A percentile compares a stretch with the other conserved stretches of the same genome.
These are phyloP conservation scores for Synergus laeviventris DNA, from an alignment of 2,888 invertebrate genomes.

Conservation along the genomic window DNA sequence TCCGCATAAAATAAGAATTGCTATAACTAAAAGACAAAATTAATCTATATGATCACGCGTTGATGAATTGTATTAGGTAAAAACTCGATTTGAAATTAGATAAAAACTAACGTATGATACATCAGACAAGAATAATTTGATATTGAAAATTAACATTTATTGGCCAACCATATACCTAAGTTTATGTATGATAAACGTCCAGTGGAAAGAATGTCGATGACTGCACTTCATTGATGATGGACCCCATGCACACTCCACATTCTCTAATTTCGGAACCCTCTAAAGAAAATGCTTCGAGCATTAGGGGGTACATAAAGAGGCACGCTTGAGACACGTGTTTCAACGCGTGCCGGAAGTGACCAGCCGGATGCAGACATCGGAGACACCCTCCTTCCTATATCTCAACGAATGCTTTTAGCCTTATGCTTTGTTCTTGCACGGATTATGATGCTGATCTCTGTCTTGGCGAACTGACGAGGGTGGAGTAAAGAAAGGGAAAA, in stretches of 20 bases:
- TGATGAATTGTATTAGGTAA: too few relatives aligned
- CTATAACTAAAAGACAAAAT: too few relatives aligned
- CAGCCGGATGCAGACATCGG: constrained; percentile 75
- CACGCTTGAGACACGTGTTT: constrained; percentile 70
- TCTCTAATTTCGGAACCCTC: constrained; percentile 51
- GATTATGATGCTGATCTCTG: constrained; percentile 63
- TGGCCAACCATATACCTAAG: too few relatives aligned
- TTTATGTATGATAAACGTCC: background rate
- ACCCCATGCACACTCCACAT: constrained; percentile 44
- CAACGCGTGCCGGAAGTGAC: constrained; percentile 76
- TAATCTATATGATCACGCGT: too few relatives aligned
- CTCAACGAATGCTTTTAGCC: constrained; percentile 47
- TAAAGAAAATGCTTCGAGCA: constrained; percentile 43
- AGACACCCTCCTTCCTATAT: constrained; percentile 62
- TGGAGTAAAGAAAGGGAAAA: constrained; percentile 52
- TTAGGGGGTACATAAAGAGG: constrained; percentile 48
- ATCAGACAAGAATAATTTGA: too few relatives aligned
- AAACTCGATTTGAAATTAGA: too few relatives aligned
- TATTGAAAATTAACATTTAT: too few relatives aligned
- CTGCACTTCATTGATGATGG: constrained; percentile 15
- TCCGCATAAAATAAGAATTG: too few relatives aligned
- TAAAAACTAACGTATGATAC: too few relatives aligned
- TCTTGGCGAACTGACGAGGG: constrained; percentile 53
- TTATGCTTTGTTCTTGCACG: constrained; percentile 64
- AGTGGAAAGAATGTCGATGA: background rate